Conservation (phyloP, 2,797 vertebrate genomes). For the Microchirus variegatus region DNA sequence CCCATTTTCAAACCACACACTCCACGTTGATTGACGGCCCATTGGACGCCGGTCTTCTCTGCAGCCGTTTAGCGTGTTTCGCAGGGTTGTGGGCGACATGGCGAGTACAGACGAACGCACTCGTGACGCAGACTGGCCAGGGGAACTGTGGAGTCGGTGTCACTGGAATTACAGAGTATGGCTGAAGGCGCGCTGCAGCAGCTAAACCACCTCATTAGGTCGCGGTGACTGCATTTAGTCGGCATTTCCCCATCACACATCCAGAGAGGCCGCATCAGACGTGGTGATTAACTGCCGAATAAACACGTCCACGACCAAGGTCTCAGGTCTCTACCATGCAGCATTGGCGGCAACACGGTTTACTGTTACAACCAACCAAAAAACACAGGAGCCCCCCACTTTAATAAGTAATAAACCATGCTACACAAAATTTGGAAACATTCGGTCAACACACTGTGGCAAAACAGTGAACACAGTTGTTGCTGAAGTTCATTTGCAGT, state of each 20-base stretch:
- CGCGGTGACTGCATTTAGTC: slow-evolving; percentile 76
- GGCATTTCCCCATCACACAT: slow-evolving; percentile 75
- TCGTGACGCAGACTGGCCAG: slow-evolving; percentile 80
- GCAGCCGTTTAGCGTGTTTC: slow-evolving; percentile 67
- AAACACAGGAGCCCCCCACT: slow-evolving; percentile 21
- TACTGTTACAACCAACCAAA: slow-evolving; percentile 51
- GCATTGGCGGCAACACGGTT: slow-evolving; percentile 42
- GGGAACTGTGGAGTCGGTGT: slow-evolving; percentile 70
- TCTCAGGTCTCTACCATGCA: slow-evolving; percentile 50
- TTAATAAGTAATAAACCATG: slow-evolving; percentile 34
- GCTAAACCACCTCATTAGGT: slow-evolving; percentile 77
- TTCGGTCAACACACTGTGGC: slow-evolving; percentile 26
- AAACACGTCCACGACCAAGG: slow-evolving; percentile 69
- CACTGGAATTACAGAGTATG: slow-evolving; percentile 78
- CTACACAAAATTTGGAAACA: slow-evolving; percentile 16
- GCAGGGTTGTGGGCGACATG: slow-evolving; percentile 68
- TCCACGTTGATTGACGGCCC: slow-evolving; percentile 62
- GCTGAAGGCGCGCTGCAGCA: slow-evolving; percentile 64
- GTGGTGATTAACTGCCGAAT: slow-evolving; percentile 72
- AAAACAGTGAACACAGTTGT: slow-evolving; percentile 20
- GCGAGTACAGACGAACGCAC: slow-evolving; percentile 65
- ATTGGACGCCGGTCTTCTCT: slow-evolving; percentile 48
- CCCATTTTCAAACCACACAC: slow-evolving; percentile 63
- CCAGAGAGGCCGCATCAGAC: slow-evolving; percentile 75
- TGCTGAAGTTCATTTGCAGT: slow-evolving; percentile 45